These are phyloP conservation scores for Chamaetylas fuelleborni DNA, from an alignment of 2,113 vertebrate species.

Conservation along the genomic window DNA sequence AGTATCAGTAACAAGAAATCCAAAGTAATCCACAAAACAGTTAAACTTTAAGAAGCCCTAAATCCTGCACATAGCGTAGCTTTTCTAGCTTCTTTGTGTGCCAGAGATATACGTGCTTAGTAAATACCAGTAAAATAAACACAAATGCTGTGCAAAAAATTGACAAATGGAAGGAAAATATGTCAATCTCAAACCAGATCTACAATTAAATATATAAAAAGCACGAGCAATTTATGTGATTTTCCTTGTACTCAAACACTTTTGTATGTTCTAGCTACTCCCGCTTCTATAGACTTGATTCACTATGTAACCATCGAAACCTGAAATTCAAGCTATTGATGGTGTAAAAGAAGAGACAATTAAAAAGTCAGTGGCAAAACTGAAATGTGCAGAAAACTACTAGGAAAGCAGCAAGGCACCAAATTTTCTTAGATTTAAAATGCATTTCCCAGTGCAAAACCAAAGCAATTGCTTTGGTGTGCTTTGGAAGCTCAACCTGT, in stretches of 20 bases:
- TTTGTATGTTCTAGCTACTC: not conserved
- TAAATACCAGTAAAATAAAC: conserved; percentile 27
- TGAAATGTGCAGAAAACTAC: not conserved
- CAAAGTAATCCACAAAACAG: not conserved
- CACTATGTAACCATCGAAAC: conserved; percentile 11
- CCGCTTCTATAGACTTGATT: not conserved
- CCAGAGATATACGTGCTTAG: not conserved
- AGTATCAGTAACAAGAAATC: not conserved
- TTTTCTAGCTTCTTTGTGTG: not conserved
- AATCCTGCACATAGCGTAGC: not conserved
- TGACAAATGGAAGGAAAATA: conserved; percentile 35
- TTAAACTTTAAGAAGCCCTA: not conserved
- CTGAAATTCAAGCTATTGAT: conserved; percentile 18
- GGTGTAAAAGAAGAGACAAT: not conserved
- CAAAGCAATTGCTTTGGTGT: not conserved
- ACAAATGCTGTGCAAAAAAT: conserved; percentile 6
- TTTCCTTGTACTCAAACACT: not conserved
- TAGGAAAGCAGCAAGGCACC: not conserved
- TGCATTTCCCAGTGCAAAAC: not conserved
- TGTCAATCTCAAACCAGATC: conserved; percentile 24
- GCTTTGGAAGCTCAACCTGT: not conserved
- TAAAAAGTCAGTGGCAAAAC: not conserved
- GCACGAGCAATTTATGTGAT: not conserved
- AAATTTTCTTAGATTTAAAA: not conserved
- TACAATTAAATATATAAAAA: conserved; percentile 48